These are phyloP conservation scores for Pagetopsis macropterus DNA, from an alignment of 2,797 vertebrate species.

Conservation along the genomic window DNA sequence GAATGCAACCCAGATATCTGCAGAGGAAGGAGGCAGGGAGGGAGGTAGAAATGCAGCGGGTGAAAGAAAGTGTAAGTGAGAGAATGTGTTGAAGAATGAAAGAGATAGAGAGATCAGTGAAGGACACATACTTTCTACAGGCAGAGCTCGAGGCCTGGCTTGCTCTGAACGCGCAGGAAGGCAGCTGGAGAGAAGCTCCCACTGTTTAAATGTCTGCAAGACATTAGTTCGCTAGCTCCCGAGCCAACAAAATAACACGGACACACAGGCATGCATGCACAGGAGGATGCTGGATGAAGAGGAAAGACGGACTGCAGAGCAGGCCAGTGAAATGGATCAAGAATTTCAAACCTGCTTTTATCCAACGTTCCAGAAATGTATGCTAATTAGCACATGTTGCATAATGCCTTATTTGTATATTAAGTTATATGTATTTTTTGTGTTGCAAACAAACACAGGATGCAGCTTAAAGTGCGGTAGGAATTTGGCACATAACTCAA, in stretches of 20 bases:
- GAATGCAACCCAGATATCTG: conserved; percentile 66
- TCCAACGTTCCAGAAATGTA: too few species aligned
- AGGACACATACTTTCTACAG: conserved; percentile 23
- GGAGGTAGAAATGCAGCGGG: conserved; percentile 19
- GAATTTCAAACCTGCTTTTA: too few species aligned
- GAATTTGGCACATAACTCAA: too few species aligned
- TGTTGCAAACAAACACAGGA: too few species aligned
- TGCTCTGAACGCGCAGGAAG: conserved; percentile 31
- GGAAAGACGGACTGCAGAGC: too few species aligned
- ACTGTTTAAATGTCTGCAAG: conserved; percentile 42
- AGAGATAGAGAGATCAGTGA: conserved; percentile 37
- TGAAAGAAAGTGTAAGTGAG: conserved; percentile 23
- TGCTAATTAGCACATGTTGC: too few species aligned
- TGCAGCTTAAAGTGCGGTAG: too few species aligned
- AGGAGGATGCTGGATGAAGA: background rate
- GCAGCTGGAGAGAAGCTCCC: conserved; percentile 37
- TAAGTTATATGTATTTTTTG: too few species aligned
- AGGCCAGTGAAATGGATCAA: too few species aligned
- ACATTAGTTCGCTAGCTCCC: conserved; percentile 22
- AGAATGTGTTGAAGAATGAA: conserved; percentile 27
- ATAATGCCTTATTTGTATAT: too few species aligned
- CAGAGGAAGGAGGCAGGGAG: conserved; percentile 28
- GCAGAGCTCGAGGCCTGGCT: conserved; percentile 38
- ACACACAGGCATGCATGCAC: conserved; percentile 9
- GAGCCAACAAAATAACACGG: conserved; percentile 20